Evolutionary conservation across 1,140 invertebrate genomes (phyloP), one percentile per base, ranked within the genome.

Genomic region (Drosophila rufa): DNA sequence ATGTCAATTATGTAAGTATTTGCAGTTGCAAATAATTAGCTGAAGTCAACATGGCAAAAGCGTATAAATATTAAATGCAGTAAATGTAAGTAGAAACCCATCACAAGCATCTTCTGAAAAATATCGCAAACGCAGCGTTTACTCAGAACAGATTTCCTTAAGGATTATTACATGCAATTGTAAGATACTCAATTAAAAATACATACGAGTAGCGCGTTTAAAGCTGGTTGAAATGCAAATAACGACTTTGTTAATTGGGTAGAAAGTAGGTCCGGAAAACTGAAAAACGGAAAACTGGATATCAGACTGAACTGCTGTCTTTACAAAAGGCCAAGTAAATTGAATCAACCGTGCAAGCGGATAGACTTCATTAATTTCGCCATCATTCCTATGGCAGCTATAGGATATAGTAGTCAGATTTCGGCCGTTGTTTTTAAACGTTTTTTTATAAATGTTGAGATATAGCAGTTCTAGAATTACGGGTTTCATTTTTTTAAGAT

Each of bases 1-100:
- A 45, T 51, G 46, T 27, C 47, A 68, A 66, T 69, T 69, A 66
- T 27, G 38, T 7, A 7, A 66, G 22, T 42, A 19, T 17, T 38
- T 62, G 45, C 57, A n/a, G 17, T 38, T 47, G 38, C 47, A 68
- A 50, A 46, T 50, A 69, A 66, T 68, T 68, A 65, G 25, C 59
- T 27, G 8, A 45, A 33, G 15, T 51, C 12, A 36, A 68, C 17
- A 68, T 36, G n/a, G 12, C 19, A 14, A 17, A 64, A 17, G 36
- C 38, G n/a, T 53, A 27, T 17, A 36, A 33, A 69, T 45, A 51
- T 69, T 36, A 33, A 67, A 25, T 43, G 15, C 45, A 17, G 33
- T 25, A 50, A 19, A 17, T 40, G 27, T 12, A 9, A 36, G 4
- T 25, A 6, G 19, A 19, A 66, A 33, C 9, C 7, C 17, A 27